These are phyloP conservation scores for Microtus ochrogaster DNA, from an alignment of 2,113 vertebrate species.

Conservation along the genomic window DNA sequence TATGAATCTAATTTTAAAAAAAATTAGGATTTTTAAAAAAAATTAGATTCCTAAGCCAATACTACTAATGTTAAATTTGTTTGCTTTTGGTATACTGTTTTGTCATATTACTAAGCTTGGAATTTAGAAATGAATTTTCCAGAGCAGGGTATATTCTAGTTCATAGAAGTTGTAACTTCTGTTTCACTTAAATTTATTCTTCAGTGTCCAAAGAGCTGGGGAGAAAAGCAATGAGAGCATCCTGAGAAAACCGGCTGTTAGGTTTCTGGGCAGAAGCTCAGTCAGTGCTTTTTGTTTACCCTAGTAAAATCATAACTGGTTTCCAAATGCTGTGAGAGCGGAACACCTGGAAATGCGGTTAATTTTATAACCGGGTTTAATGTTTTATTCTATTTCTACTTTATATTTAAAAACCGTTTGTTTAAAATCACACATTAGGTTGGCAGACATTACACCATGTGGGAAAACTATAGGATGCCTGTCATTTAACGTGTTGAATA, in stretches of 20 bases:
- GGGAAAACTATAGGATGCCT: neutral
- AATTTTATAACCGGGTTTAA: slow-evolving; percentile 30
- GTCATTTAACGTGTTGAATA: neutral
- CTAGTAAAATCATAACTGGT: slow-evolving; percentile 58
- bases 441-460: neutral
- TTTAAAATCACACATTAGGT: slow-evolving; percentile 29
- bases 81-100: slow-evolving; percentile 17
- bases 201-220: slow-evolving; percentile 12
- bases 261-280: slow-evolving; percentile 12
- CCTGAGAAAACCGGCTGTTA: slow-evolving; percentile 61
- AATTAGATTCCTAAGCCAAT: neutral
- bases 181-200: slow-evolving; percentile 54
- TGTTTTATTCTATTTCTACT: neutral
- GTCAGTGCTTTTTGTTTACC: slow-evolving; percentile 48
- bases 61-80: neutral
- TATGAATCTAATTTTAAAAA: neutral
- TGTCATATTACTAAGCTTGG: slow-evolving; percentile 1
- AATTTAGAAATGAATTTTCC: slow-evolving; percentile 30
- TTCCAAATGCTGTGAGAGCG: slow-evolving; percentile 11
- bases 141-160: slow-evolving; percentile 27
- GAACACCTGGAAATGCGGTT: slow-evolving; percentile 1
- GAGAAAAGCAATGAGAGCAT: neutral
- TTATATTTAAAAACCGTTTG: slow-evolving; percentile 37
- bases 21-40: neutral
- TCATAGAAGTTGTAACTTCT: slow-evolving; percentile 43